These are phyloP conservation scores for Chrysopilus asiliformis DNA, from an alignment of 2,888 invertebrate species.

Conservation along the genomic window DNA sequence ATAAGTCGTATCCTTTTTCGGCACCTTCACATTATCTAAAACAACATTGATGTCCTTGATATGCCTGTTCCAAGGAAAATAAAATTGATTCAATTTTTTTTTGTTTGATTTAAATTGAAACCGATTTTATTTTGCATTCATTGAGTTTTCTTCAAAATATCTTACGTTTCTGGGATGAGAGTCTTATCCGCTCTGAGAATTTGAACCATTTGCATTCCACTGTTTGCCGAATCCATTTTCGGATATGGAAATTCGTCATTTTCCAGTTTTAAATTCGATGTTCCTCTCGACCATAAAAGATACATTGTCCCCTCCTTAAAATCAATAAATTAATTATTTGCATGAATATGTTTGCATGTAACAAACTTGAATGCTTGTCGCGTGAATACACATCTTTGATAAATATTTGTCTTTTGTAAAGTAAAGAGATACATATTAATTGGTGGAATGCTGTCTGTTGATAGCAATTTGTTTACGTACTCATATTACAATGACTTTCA, in stretches of 20 bases:
- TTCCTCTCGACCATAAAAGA: conserved; percentile 69
- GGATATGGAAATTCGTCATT: conserved; percentile 32
- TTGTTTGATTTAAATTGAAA: neutral
- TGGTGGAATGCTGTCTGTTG: too few relatives aligned
- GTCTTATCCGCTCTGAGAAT: conserved; percentile 39
- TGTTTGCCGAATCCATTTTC: conserved; percentile 37
- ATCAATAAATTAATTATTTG: too few relatives aligned
- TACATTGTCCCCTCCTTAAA: conserved; percentile 90
- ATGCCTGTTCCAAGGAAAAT: conserved; percentile 19
- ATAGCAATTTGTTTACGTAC: too few relatives aligned
- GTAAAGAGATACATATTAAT: too few relatives aligned
- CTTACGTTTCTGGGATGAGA: conserved; percentile 33
- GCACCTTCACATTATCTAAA: conserved; percentile 56
- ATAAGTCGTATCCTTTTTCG: conserved; percentile 82
- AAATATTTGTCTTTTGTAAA: too few relatives aligned
- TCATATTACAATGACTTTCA: too few relatives aligned
- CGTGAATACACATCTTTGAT: too few relatives aligned
- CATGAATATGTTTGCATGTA: too few relatives aligned
- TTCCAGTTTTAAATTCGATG: conserved; percentile 46
- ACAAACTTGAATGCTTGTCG: too few relatives aligned
- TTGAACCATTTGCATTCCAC: conserved; percentile 68
- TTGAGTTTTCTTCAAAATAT: conserved; percentile 4
- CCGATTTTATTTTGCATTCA: neutral
- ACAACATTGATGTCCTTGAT: conserved; percentile 47
- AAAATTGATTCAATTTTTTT: neutral